Evolutionary conservation across 2,113 vertebrate genomes (phyloP), one percentile per base, ranked within the genome.

Genomic region (Dasyurus viverrinus): DNA sequence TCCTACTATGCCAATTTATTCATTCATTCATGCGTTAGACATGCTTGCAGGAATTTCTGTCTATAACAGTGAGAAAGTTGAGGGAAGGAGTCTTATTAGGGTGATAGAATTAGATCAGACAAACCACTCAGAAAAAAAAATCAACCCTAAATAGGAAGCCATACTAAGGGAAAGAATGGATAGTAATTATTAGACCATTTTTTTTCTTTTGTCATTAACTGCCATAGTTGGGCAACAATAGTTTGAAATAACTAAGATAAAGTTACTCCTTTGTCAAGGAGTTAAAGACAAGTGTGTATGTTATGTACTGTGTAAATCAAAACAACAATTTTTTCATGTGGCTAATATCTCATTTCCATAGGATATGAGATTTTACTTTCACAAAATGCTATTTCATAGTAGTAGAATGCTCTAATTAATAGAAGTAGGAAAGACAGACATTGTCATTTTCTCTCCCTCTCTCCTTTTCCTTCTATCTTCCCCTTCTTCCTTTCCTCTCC

Each of bases 61-160:
- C 55, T n/a, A 25, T 47, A 93, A 94, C 92, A 92, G 50, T 54
- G 90, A 95, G 76, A 94, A 95, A 91, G 50, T 46, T 89, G 92
- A 95, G 92, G 94, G 53, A 47, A 92, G 52, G 36, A 36, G 91
- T 97, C 57, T 93, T 96, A 91, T 93, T 94, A 95, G 68, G 90
- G 54, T 96, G 95, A 97, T 97, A 96, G 93, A 93, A 93, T 89
- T 76, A 94, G 96, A 96, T 93, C 94, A 89, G 68, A 89, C 50
- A 94, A 96, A 84, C 55, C 36, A 48, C 93, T 94, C 68, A 96
- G 92, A 96, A 96, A 96, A 95, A n/a, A 76, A 76, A 54, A 54
- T 50, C 50, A 50, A 19, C 3, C 30, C 48, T 93, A 90, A 89
- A 95, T 96, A 95, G 91, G 8, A 94, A 92, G 89, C 76, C 93